phyloP scores from a whole-genome alignment of 2,888 invertebrate species.

The Galerucella calmariensis region DNA sequence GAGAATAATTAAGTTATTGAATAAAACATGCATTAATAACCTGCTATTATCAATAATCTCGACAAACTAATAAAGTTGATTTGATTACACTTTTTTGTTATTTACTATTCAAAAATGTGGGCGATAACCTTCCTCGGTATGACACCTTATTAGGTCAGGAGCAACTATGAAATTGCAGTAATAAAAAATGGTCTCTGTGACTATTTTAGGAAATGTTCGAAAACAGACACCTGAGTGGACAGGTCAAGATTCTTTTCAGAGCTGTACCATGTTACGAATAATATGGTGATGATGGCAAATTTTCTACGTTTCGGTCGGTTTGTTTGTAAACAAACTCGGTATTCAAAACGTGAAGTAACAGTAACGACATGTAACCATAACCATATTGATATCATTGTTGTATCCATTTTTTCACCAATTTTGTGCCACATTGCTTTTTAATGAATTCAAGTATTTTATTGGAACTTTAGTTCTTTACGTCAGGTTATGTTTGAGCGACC shows the following conservation, averaged over 20 bases:
- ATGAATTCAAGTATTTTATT: too few species aligned
- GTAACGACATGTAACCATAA: too few species aligned
- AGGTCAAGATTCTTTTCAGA: constrained; percentile 6
- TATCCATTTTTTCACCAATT: too few species aligned
- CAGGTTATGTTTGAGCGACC: too few species aligned
- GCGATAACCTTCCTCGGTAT: constrained; percentile 20
- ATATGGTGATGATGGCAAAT: neutral
- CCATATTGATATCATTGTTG: too few species aligned
- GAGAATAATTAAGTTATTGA: neutral
- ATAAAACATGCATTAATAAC: constrained; percentile 6
- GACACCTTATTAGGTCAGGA: constrained; percentile 16
- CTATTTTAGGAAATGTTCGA: constrained; percentile 14
- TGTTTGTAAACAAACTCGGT: constrained; percentile 11
- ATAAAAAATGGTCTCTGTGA: constrained; percentile 9
- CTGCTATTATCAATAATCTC: neutral
- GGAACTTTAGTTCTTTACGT: too few species aligned
- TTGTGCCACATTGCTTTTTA: too few species aligned
- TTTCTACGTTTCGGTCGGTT: neutral
- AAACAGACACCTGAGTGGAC: constrained; percentile 4
- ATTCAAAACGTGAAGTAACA: too few species aligned
- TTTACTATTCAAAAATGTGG: constrained; percentile 21
- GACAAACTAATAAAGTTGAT: constrained; percentile 10
- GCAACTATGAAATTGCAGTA: constrained; percentile 12
- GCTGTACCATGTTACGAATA: neutral
- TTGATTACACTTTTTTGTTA: constrained; percentile 32